phyloP scores from a whole-genome alignment of 2,888 invertebrate genomes.

The Rotaria socialis region DNA sequence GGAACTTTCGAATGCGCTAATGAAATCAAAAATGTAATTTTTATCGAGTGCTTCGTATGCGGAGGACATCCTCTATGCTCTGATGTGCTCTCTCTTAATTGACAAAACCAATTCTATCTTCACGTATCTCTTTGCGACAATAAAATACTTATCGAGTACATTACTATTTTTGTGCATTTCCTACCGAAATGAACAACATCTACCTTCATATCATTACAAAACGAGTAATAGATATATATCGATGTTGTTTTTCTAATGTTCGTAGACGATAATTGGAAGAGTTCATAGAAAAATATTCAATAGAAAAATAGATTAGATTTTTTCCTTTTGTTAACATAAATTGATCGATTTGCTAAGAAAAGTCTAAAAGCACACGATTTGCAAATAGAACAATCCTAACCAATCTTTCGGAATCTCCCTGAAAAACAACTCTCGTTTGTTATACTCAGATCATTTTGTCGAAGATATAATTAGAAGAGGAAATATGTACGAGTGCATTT shows the following conservation, averaged over 20 bases:
- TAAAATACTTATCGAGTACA: background rate
- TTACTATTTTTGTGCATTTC: background rate
- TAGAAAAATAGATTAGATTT: background rate
- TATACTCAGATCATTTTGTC: background rate
- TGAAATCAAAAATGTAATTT: too few relatives aligned
- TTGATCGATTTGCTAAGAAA: background rate
- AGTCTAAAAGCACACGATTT: background rate
- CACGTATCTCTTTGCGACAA: background rate
- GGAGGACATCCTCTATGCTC: too few relatives aligned
- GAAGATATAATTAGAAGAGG: background rate
- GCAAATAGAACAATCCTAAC: background rate
- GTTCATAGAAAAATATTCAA: background rate
- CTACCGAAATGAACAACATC: background rate
- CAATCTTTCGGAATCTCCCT: background rate
- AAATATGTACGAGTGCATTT: too few relatives aligned
- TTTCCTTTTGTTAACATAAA: background rate
- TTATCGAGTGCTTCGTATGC: too few relatives aligned
- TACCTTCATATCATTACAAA: background rate
- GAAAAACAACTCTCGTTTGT: background rate
- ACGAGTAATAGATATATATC: background rate
- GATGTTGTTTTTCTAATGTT: background rate
- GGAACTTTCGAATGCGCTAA: too few relatives aligned
- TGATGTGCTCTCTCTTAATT: too few relatives aligned
- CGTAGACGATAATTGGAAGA: background rate
- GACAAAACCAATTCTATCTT: background rate